Conservation (phyloP, 2,113 vertebrate genomes). For the Genyomyrus donnyi region DNA sequence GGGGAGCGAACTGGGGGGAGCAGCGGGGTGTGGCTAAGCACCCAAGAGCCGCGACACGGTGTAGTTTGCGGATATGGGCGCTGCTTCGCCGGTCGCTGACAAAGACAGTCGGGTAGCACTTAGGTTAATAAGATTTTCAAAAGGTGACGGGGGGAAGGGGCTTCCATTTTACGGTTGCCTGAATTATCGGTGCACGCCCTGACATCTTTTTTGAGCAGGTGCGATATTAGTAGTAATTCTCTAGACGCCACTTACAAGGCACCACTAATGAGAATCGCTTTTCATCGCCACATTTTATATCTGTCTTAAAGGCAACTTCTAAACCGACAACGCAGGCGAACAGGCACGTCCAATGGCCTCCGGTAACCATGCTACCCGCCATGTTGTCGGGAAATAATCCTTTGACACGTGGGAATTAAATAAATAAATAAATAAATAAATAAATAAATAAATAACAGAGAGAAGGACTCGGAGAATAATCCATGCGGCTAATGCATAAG, state of each 20-base stretch:
- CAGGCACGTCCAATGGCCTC: background rate
- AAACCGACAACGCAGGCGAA: background rate
- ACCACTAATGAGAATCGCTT: slow-evolving; percentile 8
- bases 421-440: background rate
- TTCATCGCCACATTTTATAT: slow-evolving; percentile 1
- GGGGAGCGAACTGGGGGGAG: background rate
- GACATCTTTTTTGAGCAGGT: slow-evolving; percentile 34
- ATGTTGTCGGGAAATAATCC: background rate
- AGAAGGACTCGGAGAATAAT: background rate
- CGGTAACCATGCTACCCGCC: background rate
- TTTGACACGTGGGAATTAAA: background rate
- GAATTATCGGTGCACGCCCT: slow-evolving; percentile 23
- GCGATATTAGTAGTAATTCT: slow-evolving; percentile 29
- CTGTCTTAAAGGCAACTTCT: background rate
- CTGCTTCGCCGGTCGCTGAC: slow-evolving; percentile 18
- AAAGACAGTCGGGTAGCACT: slow-evolving; percentile 30
- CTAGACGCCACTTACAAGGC: slow-evolving; percentile 6
- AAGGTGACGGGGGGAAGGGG: slow-evolving; percentile 24
- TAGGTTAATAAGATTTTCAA: slow-evolving; percentile 40
- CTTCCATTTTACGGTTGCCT: slow-evolving; percentile 22
- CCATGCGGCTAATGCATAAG: slow-evolving; percentile 22
- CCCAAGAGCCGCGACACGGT: slow-evolving; percentile 6
- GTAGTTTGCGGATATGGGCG: slow-evolving; percentile 7
- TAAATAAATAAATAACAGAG: background rate
- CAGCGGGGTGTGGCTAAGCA: slow-evolving; percentile 8